Base-by-base conservation (phyloP, 35 echinoderm and acorn worm species). In the Apostichopus japonicus region DNA sequence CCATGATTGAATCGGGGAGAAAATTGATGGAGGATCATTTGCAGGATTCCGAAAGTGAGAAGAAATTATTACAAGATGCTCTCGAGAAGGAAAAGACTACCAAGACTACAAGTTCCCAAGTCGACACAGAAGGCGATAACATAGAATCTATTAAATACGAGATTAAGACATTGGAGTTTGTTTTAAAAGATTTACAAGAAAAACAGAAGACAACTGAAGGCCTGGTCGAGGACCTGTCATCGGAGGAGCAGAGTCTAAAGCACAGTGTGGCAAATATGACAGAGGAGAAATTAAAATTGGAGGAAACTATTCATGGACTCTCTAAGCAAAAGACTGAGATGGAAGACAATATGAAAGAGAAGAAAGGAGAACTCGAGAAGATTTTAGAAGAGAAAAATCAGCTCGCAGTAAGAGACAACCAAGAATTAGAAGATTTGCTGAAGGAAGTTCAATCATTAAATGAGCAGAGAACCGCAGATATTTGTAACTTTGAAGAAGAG, bases 81-180 rank as follows among this genome's bases (percentile, higher is more conserved):
- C 33, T 91, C 55, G 72, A 91, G 76, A 77, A 56, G 6, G 90
- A 91, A 72, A 91, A 91, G 51, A 21, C 25, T 59, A 25, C 63
- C 25, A 67, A 25, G 61, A 44, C 33, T 44, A 25, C 5, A 6
- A 24, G 71, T 7, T 75, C 71, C 16, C 71, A 8, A 33, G 81
- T n/a, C 56, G 6, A 6, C 57, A 10, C 19, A n/a, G 81, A 51
- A 0, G 61, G 72, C 8, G 86, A 33, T 23, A 19, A 24, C 19
- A 65, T 89, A 8, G 44, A 72, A 62, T 16, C 25, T 3, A 65
- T 65, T 33, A 67, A 52, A 73, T 22, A 27, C 51, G 61, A 89
- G 24, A 52, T 62, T 65, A 10, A 72, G 25, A 0, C 23, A 89
- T 75, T 67, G 59, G 24, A 89, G 15, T 91, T 4, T 79, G 90